Evolutionary conservation across 2,113 vertebrate genomes (phyloP).

Genomic region (Excalfactoria chinensis): DNA sequence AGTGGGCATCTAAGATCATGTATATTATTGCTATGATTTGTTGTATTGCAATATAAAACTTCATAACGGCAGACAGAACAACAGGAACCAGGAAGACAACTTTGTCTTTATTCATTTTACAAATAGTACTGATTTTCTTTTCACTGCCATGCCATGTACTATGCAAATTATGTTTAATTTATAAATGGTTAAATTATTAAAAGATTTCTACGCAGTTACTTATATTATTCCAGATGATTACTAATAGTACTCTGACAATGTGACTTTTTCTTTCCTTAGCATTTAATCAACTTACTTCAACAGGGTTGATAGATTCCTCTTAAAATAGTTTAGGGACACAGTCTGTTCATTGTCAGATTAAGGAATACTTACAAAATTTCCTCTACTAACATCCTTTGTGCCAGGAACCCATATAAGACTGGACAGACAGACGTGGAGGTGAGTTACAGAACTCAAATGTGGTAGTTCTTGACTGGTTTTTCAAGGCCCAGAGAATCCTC

Average conservation of each 20-base stretch:
- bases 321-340: not conserved
- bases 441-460: not conserved
- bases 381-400: not conserved
- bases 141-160: not conserved
- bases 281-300: not conserved
- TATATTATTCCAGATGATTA: not conserved
- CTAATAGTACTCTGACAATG: not conserved
- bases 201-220: not conserved
- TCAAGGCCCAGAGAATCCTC: not conserved
- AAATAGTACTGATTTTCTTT: not conserved
- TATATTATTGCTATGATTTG: not conserved
- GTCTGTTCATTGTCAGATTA: not conserved
- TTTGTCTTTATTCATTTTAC: not conserved
- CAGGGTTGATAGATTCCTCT: not conserved
- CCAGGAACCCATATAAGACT: not conserved
- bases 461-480: not conserved
- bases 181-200: not conserved
- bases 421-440: not conserved
- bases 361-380: not conserved
- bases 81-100: not conserved
- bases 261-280: not conserved
- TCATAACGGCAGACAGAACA: not conserved
- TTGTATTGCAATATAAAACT: not conserved
- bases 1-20: not conserved
- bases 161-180: not conserved